Base-by-base conservation (phyloP, 2,113 vertebrate species). In the Crocuta crocuta region DNA sequence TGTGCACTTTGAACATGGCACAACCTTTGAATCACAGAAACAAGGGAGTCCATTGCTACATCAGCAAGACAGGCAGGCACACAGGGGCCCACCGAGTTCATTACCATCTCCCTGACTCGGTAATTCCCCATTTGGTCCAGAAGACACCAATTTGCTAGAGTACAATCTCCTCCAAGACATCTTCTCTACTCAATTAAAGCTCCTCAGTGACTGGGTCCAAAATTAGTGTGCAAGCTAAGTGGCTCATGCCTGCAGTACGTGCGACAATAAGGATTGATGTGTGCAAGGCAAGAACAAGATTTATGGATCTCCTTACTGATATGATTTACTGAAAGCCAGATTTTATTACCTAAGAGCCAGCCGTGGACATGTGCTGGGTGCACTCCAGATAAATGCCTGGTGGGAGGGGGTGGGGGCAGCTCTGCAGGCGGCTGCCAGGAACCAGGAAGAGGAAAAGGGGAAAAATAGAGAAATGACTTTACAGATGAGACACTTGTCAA, bases 321-420 rank as follows among this genome's bases (percentile, higher is more conserved):
- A 48, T 74, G 97, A 97, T 94, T 98, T 89, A 97, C 95, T 89
- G 85, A 90, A 89, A 95, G 96, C 74, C 16, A 0, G 50, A 45
- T 94, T 97, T 97, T 94, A 93, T 97, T 96, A 93, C 96, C 94
- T 71, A n/a, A 61, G 70, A 94, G 95, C 89, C 84, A 31, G 91
- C 80, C 19, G 0, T 0, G 7, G 81, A 95, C 91, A 80, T 80
- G 87, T 65, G 92, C 90, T 74, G 76, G 89, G 94, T 39, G 17
- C 13, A 10, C 71, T 65, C 80, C 7, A 28, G 84, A 78, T 88
- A 78, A 94, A 91, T 48, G 89, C 78, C 81, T 12, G 50, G 50
- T 84, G 93, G 26, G 58, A 61, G 8, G 50, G 76, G 93, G 26
- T 17, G 7, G 74, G 74, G 80, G 91, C 31, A 74, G 91, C 85